Base-by-base conservation (phyloP, 1,140 invertebrate species). In the Monomorium pharaonis region DNA sequence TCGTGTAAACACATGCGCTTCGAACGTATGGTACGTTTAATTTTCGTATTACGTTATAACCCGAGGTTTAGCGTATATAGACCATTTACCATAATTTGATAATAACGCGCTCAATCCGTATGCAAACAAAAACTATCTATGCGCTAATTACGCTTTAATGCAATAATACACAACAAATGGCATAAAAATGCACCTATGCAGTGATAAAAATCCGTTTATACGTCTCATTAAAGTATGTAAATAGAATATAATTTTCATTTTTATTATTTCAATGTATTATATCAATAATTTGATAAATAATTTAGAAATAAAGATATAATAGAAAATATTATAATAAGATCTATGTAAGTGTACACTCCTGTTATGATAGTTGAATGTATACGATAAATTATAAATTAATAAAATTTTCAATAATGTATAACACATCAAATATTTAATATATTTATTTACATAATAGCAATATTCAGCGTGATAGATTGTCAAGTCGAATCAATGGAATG, bases 1-100 rank as follows among this genome's bases (percentile, higher is more conserved):
- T 54, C 44, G 42, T 21, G 69, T 69, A 83, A 81, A 86, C 65
- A 72, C 21, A n/a, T 65, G 37, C 47, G 44, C 81, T 47, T 37
- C 12, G 30, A 33, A n/a, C 54, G 49, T 67, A 5, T 24, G 30
- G 5, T 49, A 74, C 49, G 54, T 83, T 88, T 76, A 86, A 84
- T 83, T 86, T 69, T 69, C 67, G 2, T 83, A 67, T 54, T 10
- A 51, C 21, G 16, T 27, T 44, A 12, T 47, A 54, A 76, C 24
- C 47, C n/a, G 54, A 51, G 24, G 42, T 88, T 86, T 65, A 86
- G 42, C 37, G 16, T 27, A 37, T 16, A 12, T 51, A 65, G 21
- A 33, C 16, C 6, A 44, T 54, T 56, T n/a, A 7, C 24, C 42
- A 63, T 60, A 63, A 83, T 54, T 80, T 47, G 1, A 51, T 44